Evolutionary conservation across 2,113 vertebrate genomes (phyloP), one percentile per base, ranked within the genome.

Genomic region (Tringa solitaria): DNA sequence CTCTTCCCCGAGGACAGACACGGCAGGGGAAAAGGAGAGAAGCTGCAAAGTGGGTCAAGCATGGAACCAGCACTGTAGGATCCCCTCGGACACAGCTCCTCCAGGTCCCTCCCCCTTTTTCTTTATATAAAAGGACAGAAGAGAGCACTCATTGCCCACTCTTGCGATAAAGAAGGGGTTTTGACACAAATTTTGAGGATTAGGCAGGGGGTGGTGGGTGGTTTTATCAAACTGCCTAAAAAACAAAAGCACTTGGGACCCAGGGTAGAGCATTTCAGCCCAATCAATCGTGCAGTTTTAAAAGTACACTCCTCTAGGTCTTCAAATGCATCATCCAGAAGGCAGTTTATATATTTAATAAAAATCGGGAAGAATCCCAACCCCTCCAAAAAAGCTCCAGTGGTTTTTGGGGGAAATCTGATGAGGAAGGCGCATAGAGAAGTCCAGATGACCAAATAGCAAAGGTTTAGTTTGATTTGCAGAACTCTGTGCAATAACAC

Each of bases 31-130:
- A 37, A 51, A 63, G 45, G 37, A 88, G 59, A 11, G 1, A 50
- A 80, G 79, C 67, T 65, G 74, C 24, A 65, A 97, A 93, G 50
- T 56, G 83, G 92, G 82, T 93, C 88, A 90, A 79, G 75, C 7
- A 1, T n/a, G 46, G 67, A 76, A 48, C 13, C 19, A 83, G 14
- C 33, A 3, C 19, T 3, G 2, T 0, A 30, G 67, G 50, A 72
- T 76, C 48, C n/a, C 37, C 79, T 54, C 23, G 28, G 35, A 41
- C 56, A 37, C 13, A 43, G 32, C 45, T 87, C 56, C 28, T 53
- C 37, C 76, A 39, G 15, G 3, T 1, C 7, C 8, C 5, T 45
- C 2, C 54, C 8, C 5, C 6, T 5, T 67, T 27, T 12, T 23
- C 27, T 33, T 74, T 20, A n/a, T 5, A 18, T 30, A 50, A 32